phyloP scores from a whole-genome alignment of 2,113 vertebrate genomes.

The Cottus gobio region DNA sequence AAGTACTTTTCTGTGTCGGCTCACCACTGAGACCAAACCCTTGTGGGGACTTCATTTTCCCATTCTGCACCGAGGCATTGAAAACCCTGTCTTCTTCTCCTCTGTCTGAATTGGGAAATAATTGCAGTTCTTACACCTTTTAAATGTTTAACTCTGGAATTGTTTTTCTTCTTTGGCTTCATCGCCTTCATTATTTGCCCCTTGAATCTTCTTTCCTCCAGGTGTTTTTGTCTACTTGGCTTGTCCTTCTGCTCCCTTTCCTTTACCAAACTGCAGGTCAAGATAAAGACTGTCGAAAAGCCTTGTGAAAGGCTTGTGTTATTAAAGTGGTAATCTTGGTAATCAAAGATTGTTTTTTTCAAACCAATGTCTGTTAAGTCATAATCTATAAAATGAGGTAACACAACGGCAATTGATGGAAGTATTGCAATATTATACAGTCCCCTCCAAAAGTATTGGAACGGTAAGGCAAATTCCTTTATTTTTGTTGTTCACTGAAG shows the following conservation, averaged over 20 bases:
- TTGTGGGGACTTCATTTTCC: constrained; percentile 31
- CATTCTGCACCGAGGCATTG: not conserved
- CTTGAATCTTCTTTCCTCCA: too few species aligned
- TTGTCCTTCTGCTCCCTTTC: not conserved
- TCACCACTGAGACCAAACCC: constrained; percentile 22
- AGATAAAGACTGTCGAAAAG: not conserved
- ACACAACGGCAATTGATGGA: not conserved
- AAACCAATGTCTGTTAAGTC: not conserved
- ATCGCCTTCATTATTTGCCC: not conserved
- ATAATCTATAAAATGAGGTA: not conserved
- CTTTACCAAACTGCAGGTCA: not conserved
- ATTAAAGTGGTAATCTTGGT: not conserved
- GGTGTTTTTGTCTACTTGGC: too few species aligned
- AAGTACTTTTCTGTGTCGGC: constrained; percentile 23
- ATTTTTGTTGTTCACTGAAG: too few species aligned
- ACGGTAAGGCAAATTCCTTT: too few species aligned
- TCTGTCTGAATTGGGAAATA: constrained; percentile 6
- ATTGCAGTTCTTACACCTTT: constrained; percentile 7
- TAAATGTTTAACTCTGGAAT: constrained; percentile 1
- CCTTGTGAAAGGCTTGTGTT: not conserved
- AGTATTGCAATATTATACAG: not conserved
- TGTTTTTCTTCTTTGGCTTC: not conserved
- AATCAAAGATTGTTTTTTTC: not conserved
- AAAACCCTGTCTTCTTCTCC: constrained; percentile 1
- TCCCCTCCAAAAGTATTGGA: too few species aligned